phyloP scores from a whole-genome alignment of 2,113 vertebrate genomes.

The Channa argus region DNA sequence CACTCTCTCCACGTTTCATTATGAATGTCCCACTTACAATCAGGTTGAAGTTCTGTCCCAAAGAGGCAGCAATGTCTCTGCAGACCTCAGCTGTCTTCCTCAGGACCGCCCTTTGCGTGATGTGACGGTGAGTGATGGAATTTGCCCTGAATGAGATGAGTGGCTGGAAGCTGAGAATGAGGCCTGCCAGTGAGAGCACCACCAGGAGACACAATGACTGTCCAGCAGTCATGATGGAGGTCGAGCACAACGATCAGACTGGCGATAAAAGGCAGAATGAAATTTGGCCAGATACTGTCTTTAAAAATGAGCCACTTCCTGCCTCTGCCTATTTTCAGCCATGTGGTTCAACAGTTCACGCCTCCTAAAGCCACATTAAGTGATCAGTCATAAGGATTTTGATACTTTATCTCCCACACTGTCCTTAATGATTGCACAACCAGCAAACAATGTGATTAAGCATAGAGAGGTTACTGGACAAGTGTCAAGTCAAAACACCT shows the following conservation, averaged over 20 bases:
- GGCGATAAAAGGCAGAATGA: not conserved
- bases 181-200: constrained; percentile 16
- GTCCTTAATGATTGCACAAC: not conserved
- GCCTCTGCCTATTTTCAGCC: not conserved
- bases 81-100: constrained; percentile 74
- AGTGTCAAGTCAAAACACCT: constrained; percentile 27
- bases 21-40: constrained; percentile 52
- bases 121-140: constrained; percentile 58
- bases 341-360: not conserved
- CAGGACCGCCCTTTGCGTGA: constrained; percentile 67
- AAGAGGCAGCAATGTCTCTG: constrained; percentile 49
- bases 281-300: not conserved
- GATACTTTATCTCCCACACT: not conserved
- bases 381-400: not conserved
- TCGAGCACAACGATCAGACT: rapidly evolving
- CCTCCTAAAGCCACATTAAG: not conserved
- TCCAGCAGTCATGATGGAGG: not conserved
- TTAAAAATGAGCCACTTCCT: not conserved
- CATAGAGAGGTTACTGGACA: not conserved
- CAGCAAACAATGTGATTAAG: not conserved
- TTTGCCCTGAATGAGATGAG: constrained; percentile 28
- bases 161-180: constrained; percentile 52
- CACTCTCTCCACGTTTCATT: not conserved
- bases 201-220: not conserved
- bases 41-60: constrained; percentile 63